A percentile compares a stretch with the other conserved stretches of the same genome.
phyloP scores from a whole-genome alignment of 2,113 vertebrate genomes.

The Electrona antarctica region DNA sequence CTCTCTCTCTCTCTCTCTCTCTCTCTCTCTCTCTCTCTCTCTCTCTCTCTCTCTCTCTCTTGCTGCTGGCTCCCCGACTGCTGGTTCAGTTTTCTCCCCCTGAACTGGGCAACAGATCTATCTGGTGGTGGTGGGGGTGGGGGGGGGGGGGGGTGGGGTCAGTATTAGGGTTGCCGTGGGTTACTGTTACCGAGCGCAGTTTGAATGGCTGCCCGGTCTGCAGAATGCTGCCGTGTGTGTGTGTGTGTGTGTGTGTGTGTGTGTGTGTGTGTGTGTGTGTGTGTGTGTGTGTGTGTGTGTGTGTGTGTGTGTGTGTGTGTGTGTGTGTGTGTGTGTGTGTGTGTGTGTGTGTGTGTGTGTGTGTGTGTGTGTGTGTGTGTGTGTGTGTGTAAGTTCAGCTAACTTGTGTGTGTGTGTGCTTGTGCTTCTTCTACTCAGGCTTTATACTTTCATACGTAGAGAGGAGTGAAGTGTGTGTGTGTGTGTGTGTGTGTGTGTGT shows the following conservation, averaged over 20 bases:
- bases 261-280: constrained; percentile 9
- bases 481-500: no score
- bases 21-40: constrained; percentile 17
- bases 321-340: constrained; percentile 23
- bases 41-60: constrained; percentile 1
- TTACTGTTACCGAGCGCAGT: constrained; percentile 72
- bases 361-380: constrained; percentile 24
- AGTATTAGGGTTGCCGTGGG: constrained; percentile 69
- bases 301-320: constrained; percentile 23
- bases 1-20: constrained; percentile 24
- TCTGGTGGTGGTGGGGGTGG: constrained; percentile 49
- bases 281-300: no score
- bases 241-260: constrained; percentile 24
- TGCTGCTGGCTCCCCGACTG: constrained; percentile 32
- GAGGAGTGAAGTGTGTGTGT: background rate
- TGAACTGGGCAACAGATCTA: constrained; percentile 61
- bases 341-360: constrained; percentile 24
- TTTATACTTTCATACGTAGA: background rate
- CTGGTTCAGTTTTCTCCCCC: constrained; percentile 47
- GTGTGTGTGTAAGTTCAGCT: constrained; percentile 5
- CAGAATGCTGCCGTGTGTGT: constrained; percentile 52
- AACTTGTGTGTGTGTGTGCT: background rate
- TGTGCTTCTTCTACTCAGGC: background rate
- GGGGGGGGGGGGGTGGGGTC: constrained; percentile 44
- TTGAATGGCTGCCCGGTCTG: constrained; percentile 67